phyloP scores from a whole-genome alignment of 2,888 invertebrate species.

The Encarsia formosa region DNA sequence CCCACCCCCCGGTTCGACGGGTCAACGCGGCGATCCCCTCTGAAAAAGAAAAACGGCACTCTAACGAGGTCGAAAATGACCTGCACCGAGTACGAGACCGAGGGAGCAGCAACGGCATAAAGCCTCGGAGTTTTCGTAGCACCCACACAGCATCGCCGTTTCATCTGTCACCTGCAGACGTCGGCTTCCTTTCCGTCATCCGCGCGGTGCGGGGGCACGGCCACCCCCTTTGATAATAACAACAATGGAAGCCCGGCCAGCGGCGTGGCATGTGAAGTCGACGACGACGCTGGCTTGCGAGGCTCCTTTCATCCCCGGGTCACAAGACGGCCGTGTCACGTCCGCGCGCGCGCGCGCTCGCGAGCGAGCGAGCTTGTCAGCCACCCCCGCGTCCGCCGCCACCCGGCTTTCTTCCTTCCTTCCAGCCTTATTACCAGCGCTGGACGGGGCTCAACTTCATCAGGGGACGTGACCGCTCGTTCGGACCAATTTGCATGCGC shows the following conservation, averaged over 20 bases:
- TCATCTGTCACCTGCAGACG: constrained; percentile 53
- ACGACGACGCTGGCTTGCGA: constrained; percentile 23
- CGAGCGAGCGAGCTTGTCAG: constrained; percentile 34
- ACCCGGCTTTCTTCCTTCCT: constrained; percentile 3
- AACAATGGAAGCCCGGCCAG: constrained; percentile 45
- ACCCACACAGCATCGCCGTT: too few species aligned
- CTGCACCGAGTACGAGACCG: too few species aligned
- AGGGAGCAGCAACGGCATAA: too few species aligned
- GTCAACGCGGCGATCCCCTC: too few species aligned
- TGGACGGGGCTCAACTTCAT: constrained; percentile 48
- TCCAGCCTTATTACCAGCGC: constrained; percentile 47
- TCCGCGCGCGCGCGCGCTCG: constrained; percentile 38
- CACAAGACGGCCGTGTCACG: constrained; percentile 51
- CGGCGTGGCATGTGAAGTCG: constrained; percentile 38
- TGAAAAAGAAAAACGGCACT: too few species aligned
- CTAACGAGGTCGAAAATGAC: too few species aligned
- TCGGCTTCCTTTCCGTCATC: constrained; percentile 53
- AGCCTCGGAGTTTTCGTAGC: too few species aligned
- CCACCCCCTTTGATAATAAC: constrained; percentile 50
- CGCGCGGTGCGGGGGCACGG: constrained; percentile 41
- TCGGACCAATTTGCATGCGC: constrained; percentile 38
- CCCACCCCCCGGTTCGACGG: too few species aligned
- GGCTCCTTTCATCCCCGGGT: too few species aligned
- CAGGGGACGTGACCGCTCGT: constrained; percentile 39
- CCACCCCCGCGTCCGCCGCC: constrained; percentile 34